Base-by-base conservation (phyloP, 2,797 vertebrate species). In the Champsocephalus gunnari region DNA sequence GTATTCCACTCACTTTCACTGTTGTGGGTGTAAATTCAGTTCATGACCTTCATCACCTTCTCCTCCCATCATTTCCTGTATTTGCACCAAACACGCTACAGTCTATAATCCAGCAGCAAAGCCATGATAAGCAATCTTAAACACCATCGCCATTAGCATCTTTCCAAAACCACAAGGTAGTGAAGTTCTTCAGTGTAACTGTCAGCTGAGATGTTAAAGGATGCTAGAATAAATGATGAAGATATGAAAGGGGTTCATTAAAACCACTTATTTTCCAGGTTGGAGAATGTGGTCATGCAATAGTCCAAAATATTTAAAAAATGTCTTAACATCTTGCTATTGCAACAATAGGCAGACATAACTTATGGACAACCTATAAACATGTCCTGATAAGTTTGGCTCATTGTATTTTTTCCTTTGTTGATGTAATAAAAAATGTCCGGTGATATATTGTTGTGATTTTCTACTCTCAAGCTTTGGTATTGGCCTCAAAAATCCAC, bases 41-140 rank as follows among this genome's bases (percentile, higher is more conserved):
- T 73, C 44, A 60, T 16, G 0, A 78, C 21, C 32, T 75, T 61
- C 7, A 54, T 77, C 63, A 21, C 32, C 17, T 43, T 64, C 56
- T 50, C 61, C 61, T 65, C 66, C 49, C 34, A 61, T 75, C 3
- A 56, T 60, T 84, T 89, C 75, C 75, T 84, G 74, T 78, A 49
- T 55, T 55, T 73, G 61, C 19, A 4, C 17, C 17, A 12, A 53
- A 54, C 54, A 55, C 3, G 4, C 19, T 59, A 2, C 41, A 1
- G 49, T 34, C 6, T 63, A 4, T 34, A 49, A 43, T 70, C 9
- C 17, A 68, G 43, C 50, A 77, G 75, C 48, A 65, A 32, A 67
- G 43, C 7, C 2, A 32, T 12, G 21, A 51, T 16, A 48, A 74
- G 49, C 0, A 0, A 61, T 44, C 49, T 14, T n/a, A 61, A 68